Conservation (phyloP, 2,888 invertebrate genomes). For the Drosophila differens region DNA sequence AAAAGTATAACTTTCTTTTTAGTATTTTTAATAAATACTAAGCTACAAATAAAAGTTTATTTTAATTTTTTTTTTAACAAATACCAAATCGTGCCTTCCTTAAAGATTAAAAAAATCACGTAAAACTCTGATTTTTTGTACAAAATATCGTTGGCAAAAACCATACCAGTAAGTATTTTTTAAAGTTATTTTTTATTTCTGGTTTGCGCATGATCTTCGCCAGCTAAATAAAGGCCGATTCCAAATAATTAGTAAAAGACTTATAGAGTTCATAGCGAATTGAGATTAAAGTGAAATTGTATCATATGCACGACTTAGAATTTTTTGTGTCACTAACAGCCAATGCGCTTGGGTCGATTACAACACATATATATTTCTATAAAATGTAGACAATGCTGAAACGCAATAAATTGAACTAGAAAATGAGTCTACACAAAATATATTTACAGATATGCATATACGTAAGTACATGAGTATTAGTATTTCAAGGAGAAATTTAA, state of each 20-base stretch:
- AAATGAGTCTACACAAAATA: neutral
- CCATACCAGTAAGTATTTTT: neutral
- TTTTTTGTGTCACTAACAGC: neutral
- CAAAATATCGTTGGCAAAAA: neutral
- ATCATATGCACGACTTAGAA: neutral
- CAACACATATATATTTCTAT: constrained; percentile 24
- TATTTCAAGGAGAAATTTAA: constrained; percentile 33
- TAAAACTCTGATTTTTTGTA: neutral
- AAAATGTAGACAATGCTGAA: constrained; percentile 1
- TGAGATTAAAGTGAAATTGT: neutral
- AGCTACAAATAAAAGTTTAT: neutral
- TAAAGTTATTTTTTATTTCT: neutral
- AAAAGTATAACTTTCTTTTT: neutral
- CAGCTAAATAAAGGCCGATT: neutral
- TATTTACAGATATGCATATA: neutral
- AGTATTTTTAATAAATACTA: neutral
- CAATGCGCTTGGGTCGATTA: neutral
- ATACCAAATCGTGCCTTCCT: neutral
- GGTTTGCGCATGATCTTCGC: neutral
- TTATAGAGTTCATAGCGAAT: neutral
- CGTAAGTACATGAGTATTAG: neutral
- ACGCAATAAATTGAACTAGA: neutral
- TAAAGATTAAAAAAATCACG: neutral
- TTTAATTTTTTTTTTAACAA: neutral
- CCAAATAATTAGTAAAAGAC: neutral